Base-by-base conservation (phyloP, 2,113 vertebrate species). In the Blennius ocellaris region DNA sequence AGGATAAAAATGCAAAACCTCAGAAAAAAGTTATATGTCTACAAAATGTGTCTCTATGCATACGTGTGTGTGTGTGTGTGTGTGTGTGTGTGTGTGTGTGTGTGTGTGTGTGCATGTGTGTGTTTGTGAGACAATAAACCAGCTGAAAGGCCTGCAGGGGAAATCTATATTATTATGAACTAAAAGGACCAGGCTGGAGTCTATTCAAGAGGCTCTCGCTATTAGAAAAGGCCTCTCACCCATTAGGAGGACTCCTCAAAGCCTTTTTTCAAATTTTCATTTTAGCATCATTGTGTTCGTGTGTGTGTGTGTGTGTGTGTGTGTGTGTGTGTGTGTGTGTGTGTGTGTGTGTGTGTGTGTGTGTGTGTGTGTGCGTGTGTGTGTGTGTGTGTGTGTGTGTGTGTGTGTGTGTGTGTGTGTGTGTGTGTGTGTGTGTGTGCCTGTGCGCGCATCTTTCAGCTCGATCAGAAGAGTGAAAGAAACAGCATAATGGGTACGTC, bases 201-300 rank as follows among this genome's bases (percentile, higher is more conserved):
- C 83, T 47, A 81, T 89, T 88, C 73, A 92, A 30, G 36, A 58
- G 80, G 48, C 71, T 74, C 85, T 89, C 79, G 63, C 73, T 58
- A 52, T 69, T 9, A 83, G 70, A 89, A 82, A 81, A 79, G 81
- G 63, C 80, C 80, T 81, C 73, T 85, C 78, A 69, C 12, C 67
- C 67, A 72, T 81, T 77, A 88, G 5, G 41, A 85, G 58, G 64
- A 78, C 69, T 74, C 61, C 61, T 59, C 11, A 73, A 72, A 73
- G 73, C 56, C 73, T 65, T 80, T 64, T 66, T 73, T 16, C 49
- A 14, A 62, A 44, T 16, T 55, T 44, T 0, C n/a, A n/a, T 6
- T 39, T 48, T 37, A 60, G 53, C 54, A 58, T 71, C 36, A 12
- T 52, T 63, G 21, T 30, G 21, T 30, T 30, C 21, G 21, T 30